These are phyloP conservation scores for Mormyrus lacerda DNA, from an alignment of 2,113 vertebrate species.

Conservation along the genomic window DNA sequence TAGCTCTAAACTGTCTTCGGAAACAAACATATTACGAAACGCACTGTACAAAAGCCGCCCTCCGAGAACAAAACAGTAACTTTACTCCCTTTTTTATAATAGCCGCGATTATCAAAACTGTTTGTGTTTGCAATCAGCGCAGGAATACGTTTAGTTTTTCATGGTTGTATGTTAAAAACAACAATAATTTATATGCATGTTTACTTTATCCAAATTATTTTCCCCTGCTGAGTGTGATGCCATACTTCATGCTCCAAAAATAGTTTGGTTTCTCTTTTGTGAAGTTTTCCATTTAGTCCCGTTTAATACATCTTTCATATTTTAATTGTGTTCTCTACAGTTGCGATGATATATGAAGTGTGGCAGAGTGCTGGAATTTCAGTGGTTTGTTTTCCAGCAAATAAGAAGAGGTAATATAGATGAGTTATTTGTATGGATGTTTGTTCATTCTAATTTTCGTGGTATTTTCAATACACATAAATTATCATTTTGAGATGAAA, in stretches of 20 bases:
- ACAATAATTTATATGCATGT: neutral
- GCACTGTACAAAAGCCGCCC: neutral
- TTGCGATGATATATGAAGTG: conserved; percentile 1
- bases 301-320: neutral
- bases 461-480: conserved; percentile 15
- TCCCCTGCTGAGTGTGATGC: neutral
- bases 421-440: neutral
- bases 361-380: neutral
- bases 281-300: neutral
- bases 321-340: conserved; percentile 1
- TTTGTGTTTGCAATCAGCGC: neutral
- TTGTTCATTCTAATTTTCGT: conserved; percentile 18
- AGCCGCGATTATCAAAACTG: neutral
- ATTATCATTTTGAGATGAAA: conserved; percentile 20
- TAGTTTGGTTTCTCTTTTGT: neutral
- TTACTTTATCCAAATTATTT: neutral
- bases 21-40: neutral
- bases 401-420: neutral
- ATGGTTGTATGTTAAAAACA: neutral
- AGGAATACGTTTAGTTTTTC: neutral
- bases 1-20: neutral
- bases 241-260: neutral
- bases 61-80: neutral
- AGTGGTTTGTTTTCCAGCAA: neutral
- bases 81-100: neutral